These are phyloP conservation scores for Stenurella melanura DNA, from an alignment of 2,888 invertebrate species.

Conservation along the genomic window DNA sequence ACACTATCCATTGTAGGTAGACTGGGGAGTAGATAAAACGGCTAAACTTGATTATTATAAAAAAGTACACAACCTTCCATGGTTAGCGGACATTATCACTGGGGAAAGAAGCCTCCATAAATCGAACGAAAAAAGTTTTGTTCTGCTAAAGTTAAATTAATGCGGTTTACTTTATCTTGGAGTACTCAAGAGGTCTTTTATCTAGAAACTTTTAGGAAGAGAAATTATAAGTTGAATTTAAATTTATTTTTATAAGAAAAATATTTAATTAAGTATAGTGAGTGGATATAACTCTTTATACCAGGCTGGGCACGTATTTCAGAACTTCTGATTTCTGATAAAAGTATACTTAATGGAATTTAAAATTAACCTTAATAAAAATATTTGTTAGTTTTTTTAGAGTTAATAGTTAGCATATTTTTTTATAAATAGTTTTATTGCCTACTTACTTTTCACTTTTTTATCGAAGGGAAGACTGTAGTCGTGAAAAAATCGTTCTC, in stretches of 20 bases:
- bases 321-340: not conserved
- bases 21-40: not conserved
- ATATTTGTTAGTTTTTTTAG: no score
- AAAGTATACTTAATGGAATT: not conserved
- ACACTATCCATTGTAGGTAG: not conserved
- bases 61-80: not conserved
- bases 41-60: slow-evolving; percentile 8
- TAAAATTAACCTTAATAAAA: no score
- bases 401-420: no score
- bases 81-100: not conserved
- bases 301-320: no score
- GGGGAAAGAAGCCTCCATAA: slow-evolving; percentile 1
- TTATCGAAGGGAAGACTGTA: no score
- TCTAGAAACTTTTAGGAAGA: not conserved
- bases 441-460: no score
- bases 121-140: slow-evolving; percentile 9
- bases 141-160: slow-evolving; percentile 29
- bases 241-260: not conserved
- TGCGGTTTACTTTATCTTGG: slow-evolving; percentile 6
- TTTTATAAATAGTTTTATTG: no score
- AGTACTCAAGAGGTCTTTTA: not conserved
- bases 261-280: not conserved
- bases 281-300: no score
- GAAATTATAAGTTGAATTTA: not conserved
- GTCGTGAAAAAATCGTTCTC: no score